Conservation (phyloP, 2,888 invertebrate species). For the Campoletis raptor region DNA sequence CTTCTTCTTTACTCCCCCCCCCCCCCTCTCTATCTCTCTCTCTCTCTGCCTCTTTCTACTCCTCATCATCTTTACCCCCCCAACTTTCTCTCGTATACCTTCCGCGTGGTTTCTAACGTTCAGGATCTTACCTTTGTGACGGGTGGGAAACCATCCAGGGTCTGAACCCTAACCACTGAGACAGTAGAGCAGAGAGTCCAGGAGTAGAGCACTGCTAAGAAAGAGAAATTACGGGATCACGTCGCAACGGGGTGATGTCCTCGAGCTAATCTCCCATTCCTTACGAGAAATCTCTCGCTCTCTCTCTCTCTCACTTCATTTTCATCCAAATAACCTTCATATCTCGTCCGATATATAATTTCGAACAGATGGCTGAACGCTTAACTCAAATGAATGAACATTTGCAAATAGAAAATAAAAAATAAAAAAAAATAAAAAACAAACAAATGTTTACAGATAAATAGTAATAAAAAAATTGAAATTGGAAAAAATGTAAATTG, state of each 20-base stretch:
- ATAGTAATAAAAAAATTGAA: neutral
- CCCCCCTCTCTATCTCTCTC: conserved; percentile 1
- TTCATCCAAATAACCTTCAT: conserved; percentile 18
- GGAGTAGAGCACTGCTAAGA: conserved; percentile 66
- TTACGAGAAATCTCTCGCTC: conserved; percentile 47
- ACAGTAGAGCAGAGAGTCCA: conserved; percentile 37
- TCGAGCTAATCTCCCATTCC: conserved; percentile 68
- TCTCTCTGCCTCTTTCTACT: conserved; percentile 9
- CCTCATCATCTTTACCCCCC: neutral
- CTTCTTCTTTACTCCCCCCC: conserved; percentile 11
- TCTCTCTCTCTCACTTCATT: conserved; percentile 41
- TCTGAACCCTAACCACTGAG: conserved; percentile 57
- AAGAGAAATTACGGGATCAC: conserved; percentile 79
- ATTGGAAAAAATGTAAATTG: neutral
- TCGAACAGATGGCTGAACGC: conserved; percentile 29
- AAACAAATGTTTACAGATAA: neutral
- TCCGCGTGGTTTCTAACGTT: conserved; percentile 42
- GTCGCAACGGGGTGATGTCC: conserved; percentile 66
- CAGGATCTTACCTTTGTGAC: conserved; percentile 42
- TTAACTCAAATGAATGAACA: neutral
- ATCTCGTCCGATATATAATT: neutral
- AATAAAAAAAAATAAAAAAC: neutral
- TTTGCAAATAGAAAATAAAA: neutral
- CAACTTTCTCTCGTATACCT: conserved; percentile 7
- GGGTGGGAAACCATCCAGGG: conserved; percentile 52